Conservation (phyloP, 2,113 vertebrate species). For the Chloebia gouldiae region DNA sequence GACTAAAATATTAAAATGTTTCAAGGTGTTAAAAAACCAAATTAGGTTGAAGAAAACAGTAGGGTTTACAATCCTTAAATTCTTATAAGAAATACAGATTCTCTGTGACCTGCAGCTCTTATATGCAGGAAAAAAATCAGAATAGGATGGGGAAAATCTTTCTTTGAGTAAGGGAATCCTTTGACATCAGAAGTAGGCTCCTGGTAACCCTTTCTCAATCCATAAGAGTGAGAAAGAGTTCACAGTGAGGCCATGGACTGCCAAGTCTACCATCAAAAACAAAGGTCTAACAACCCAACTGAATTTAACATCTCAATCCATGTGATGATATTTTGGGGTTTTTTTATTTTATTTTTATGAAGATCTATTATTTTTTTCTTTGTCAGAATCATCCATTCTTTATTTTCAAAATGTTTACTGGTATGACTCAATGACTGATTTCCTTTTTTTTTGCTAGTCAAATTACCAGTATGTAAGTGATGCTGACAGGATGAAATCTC, state of each 20-base stretch:
- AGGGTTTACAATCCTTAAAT: background rate
- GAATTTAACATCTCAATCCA: background rate
- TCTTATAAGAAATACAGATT: background rate
- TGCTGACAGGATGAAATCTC: background rate
- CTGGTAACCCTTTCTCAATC: background rate
- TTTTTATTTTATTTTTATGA: background rate
- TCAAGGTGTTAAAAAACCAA: background rate
- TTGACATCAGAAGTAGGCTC: background rate
- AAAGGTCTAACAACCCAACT: background rate
- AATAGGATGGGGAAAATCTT: background rate
- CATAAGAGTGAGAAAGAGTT: background rate
- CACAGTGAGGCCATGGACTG: background rate
- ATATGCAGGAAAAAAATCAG: background rate
- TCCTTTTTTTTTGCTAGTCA: background rate
- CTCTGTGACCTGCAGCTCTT: background rate
- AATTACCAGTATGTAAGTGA: background rate
- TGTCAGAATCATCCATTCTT: background rate
- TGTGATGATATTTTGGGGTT: accelerated
- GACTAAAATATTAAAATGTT: background rate
- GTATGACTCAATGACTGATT: background rate
- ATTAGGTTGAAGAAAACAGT: background rate
- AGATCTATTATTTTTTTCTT: background rate
- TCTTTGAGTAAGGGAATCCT: background rate
- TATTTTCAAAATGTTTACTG: background rate
- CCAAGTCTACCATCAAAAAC: background rate